These are phyloP conservation scores for Oscheius sp. DNA, from an alignment of 2,888 invertebrate species.

Conservation along the genomic window DNA sequence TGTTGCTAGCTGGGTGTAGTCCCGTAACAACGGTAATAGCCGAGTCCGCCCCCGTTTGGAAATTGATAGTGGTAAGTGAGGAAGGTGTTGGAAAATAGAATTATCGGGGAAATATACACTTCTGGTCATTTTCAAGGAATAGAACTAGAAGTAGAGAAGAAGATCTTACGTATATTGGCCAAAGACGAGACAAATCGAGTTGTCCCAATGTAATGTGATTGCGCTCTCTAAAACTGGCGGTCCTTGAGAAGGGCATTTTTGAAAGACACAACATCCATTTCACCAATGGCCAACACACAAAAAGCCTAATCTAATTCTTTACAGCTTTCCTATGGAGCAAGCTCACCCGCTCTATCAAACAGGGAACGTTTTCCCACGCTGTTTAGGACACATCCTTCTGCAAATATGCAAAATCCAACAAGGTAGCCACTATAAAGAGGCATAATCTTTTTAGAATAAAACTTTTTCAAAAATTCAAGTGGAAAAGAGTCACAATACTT, in stretches of 20 bases:
- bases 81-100: background rate
- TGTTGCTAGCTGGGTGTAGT: slow-evolving; percentile 93
- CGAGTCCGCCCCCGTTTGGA: slow-evolving; percentile 99
- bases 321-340: slow-evolving; percentile 97
- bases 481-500: slow-evolving; percentile 95
- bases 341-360: slow-evolving; percentile 96
- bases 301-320: slow-evolving; percentile 32
- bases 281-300: background rate
- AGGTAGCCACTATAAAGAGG: slow-evolving; percentile 43
- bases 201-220: slow-evolving; percentile 32
- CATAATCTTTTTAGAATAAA: slow-evolving; percentile 80
- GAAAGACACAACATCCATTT: slow-evolving; percentile 23
- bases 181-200: slow-evolving; percentile 29
- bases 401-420: slow-evolving; percentile 85
- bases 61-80: slow-evolving; percentile 95
- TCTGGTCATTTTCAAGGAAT: slow-evolving; percentile 6
- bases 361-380: slow-evolving; percentile 95
- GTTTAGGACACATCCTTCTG: slow-evolving; percentile 98
- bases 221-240: slow-evolving; percentile 32
- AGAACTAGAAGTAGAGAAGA: background rate
- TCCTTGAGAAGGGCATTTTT: slow-evolving; percentile 28
- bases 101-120: background rate
- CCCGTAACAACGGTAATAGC: slow-evolving; percentile 99
- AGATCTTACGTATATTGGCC: slow-evolving; percentile 17
- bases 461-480: slow-evolving; percentile 94